These are phyloP conservation scores for Sinocyclocheilus anophthalmus DNA, from an alignment of 2,113 vertebrate genomes.

Conservation along the genomic window DNA sequence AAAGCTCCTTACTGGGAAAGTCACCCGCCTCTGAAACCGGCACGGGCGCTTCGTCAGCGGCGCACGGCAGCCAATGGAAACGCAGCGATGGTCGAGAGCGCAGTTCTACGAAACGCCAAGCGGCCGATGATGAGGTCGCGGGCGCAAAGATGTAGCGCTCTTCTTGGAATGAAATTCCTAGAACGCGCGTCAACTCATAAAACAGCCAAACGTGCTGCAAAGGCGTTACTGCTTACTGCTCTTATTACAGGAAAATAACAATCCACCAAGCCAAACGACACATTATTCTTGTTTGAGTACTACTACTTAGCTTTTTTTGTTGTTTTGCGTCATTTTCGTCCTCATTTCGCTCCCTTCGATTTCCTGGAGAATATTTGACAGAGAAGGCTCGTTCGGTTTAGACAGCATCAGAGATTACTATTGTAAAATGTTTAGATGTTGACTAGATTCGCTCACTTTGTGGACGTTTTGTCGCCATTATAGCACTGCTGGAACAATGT, in stretches of 20 bases:
- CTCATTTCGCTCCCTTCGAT: neutral
- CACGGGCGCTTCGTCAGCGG: constrained; percentile 23
- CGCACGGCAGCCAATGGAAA: constrained; percentile 45
- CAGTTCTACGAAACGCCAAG: constrained; percentile 52
- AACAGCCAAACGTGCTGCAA: constrained; percentile 40
- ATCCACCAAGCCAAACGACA: neutral
- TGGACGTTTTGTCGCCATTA: constrained; percentile 12
- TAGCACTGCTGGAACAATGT: constrained; percentile 5
- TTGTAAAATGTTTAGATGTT: neutral
- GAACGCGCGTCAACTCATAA: constrained; percentile 58
- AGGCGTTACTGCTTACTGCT: constrained; percentile 1
- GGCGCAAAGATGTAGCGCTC: constrained; percentile 62
- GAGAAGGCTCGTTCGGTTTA: neutral
- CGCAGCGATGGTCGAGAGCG: constrained; percentile 39
- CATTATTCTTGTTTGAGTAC: neutral
- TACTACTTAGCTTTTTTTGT: neutral
- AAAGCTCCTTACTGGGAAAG: constrained; percentile 67
- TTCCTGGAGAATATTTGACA: neutral
- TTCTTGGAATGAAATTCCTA: constrained; percentile 71
- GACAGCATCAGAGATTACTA: neutral
- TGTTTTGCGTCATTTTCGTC: neutral
- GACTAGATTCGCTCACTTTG: neutral
- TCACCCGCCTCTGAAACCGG: constrained; percentile 58
- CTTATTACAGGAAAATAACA: neutral
- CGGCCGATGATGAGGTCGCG: constrained; percentile 36